Base-by-base conservation (phyloP, 2,797 vertebrate genomes). In the Channallabes apus region DNA sequence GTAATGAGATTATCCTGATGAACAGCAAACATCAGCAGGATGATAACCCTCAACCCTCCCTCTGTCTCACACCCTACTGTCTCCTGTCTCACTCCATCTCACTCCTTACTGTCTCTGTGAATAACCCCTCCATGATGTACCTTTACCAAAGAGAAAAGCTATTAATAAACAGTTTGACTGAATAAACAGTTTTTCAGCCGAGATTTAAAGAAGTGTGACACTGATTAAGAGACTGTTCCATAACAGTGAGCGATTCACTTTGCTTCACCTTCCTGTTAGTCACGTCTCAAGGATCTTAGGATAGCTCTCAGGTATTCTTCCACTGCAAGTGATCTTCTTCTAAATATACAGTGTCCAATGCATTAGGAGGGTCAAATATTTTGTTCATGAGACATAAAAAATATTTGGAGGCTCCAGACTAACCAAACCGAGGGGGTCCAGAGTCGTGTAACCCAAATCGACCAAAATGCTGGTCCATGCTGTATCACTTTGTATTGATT, bases 1-100 rank as follows among this genome's bases (percentile, higher is more conserved):
- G 88, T 90, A 89, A 62, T 88, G 83, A 90, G 87, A 85, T 91
- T 91, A 92, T 90, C 89, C 93, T 92, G 93, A 94, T 93, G 88
- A 89, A 93, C 92, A 94, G 92, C 84, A 90, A 92, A 92, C 94
- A 95, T 95, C 94, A 93, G 93, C 88, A 93, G 90, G 82, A 73
- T 76, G 24, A 92, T 95, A 91, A 95, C 94, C 24, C 4, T 76
- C 14, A 15, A 76, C 17, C 9, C 46, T n/a, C 22, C n/a, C 41
- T 15, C 22, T 14, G 38, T 51, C 71, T 71, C 69, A 46, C 69
- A 35, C 29, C 32, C 67, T 32, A 22, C 67, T 22, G 18, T 69
- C 15, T 68, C 7, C 32, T 68, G 67, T 71, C 68, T 69, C 32
- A 69, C 67, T 20, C 7, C 7, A 2, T 18, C 17, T 71, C 3